Percentiles rank a stretch among this genome's conserved stretches.
Conservation (phyloP, 1,140 invertebrate species). For the Brachionus sp. region DNA sequence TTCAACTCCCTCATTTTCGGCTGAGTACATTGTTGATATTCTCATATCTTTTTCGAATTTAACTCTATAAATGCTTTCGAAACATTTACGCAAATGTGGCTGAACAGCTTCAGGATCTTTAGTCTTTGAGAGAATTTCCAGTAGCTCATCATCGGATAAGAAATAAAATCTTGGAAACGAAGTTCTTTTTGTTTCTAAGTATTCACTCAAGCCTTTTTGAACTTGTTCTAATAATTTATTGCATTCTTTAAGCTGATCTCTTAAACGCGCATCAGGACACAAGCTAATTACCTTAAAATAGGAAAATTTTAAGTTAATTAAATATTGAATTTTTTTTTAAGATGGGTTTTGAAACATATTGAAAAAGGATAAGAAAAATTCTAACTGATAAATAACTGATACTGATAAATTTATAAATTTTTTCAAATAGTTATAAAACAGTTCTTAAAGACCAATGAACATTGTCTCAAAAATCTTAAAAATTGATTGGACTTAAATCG, state of each 20-base stretch:
- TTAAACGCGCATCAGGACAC: conserved; percentile 61
- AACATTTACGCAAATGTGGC: conserved; percentile 73
- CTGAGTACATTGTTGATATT: conserved; percentile 60
- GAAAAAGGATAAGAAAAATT: no score
- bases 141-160: conserved; percentile 64
- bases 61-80: conserved; percentile 68
- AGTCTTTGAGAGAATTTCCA: conserved; percentile 75
- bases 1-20: conserved; percentile 59
- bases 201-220: conserved; percentile 71
- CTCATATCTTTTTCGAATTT: conserved; percentile 60
- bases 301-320: no score
- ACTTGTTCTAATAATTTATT: conserved; percentile 68
- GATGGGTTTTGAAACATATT: no score
- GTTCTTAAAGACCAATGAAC: no score
- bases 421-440: no score
- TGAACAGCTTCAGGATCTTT: conserved; percentile 76
- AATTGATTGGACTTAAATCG: no score
- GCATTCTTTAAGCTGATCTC: conserved; percentile 69
- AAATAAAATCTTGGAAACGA: conserved; percentile 67
- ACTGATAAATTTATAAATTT: no score
- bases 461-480: no score
- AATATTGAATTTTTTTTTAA: no score
- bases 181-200: conserved; percentile 77
- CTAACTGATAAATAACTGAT: no score
- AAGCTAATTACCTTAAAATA: conserved; percentile 57